Evolutionary conservation across 1,140 invertebrate genomes (phyloP), one percentile per base, ranked within the genome.

Genomic region (Halesus radiatus): DNA sequence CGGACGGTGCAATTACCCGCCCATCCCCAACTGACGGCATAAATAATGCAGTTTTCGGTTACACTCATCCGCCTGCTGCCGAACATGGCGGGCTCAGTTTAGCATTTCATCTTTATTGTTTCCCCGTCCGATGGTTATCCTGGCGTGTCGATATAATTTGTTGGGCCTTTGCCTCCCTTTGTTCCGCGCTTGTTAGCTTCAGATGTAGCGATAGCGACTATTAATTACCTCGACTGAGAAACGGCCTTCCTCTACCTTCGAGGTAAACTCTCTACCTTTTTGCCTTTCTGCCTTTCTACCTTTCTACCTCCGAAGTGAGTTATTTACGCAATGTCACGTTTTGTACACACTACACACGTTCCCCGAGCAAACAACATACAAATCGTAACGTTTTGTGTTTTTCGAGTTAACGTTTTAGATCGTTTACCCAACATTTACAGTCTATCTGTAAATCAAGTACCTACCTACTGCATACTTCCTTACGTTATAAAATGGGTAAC

Each of bases 201-300:
- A 45, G 37, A 45, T 45, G 53, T 18, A 50, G 22, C 68, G 68
- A 72, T 72, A 72, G 20, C 20, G 29, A 54, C 53, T 74, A 64
- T 68, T 68, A 75, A 75, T 75, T 75, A 54, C 72, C 53, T 54
- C 72, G 22, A 54, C 72, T 58, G 72, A 26, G 72, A 75, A 56
- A 73, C 22, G 45, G n/a, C 26, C 72, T 29, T 3, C 18, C n/a
- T 72, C 52, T 72, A 53, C 50, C 68, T 45, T 1, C n/a, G n/a
- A n/a, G n/a, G n/a, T n/a, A n/a, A n/a, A n/a, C n/a, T n/a, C n/a
- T 26, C 20, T 62, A 26, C 60, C 29, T 45, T 70, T n/a, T 8
- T 37, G 7, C 32, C 37, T 10, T 45, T 13, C n/a, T n/a, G n/a
- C n/a, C n/a, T n/a, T n/a, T n/a, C n/a, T 8, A 7, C 32, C 1